Evolutionary conservation across 2,113 vertebrate genomes (phyloP).

Genomic region (Tangachromis dhanisi): DNA sequence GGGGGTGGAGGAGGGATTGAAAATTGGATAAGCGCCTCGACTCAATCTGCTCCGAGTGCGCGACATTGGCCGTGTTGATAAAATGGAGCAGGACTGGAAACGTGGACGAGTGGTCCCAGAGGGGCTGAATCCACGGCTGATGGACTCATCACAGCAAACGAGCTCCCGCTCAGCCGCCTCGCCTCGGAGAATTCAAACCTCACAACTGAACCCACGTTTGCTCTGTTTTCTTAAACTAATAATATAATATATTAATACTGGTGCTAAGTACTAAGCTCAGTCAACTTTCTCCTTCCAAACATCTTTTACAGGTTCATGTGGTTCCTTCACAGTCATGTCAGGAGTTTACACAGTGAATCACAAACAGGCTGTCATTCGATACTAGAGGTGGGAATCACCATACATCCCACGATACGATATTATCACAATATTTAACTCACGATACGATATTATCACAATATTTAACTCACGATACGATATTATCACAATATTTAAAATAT

Average conservation of each 20-base stretch:
- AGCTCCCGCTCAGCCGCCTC: neutral
- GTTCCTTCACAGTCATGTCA: neutral
- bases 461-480: too few relatives aligned
- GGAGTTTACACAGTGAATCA: neutral
- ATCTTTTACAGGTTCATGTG: neutral
- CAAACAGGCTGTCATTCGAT: neutral
- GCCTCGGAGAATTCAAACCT: accelerated
- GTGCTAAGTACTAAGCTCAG: neutral
- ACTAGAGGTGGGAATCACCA: too few relatives aligned
- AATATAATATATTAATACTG: neutral
- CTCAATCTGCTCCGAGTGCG: constrained; percentile 9
- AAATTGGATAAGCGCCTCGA: constrained; percentile 7
- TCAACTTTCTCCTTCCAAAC: neutral
- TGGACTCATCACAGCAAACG: neutral
- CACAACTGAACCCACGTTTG: neutral
- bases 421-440: accelerated
- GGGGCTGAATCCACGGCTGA: neutral
- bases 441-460: too few relatives aligned
- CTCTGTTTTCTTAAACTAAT: neutral
- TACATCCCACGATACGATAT: too few relatives aligned
- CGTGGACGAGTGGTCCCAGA: neutral
- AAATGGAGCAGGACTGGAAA: neutral
- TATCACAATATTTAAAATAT: too few relatives aligned
- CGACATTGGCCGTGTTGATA: constrained; percentile 13
- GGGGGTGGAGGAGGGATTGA: neutral